Base-by-base conservation (phyloP, 2,797 vertebrate species). In the Astyanax mexicanus region DNA sequence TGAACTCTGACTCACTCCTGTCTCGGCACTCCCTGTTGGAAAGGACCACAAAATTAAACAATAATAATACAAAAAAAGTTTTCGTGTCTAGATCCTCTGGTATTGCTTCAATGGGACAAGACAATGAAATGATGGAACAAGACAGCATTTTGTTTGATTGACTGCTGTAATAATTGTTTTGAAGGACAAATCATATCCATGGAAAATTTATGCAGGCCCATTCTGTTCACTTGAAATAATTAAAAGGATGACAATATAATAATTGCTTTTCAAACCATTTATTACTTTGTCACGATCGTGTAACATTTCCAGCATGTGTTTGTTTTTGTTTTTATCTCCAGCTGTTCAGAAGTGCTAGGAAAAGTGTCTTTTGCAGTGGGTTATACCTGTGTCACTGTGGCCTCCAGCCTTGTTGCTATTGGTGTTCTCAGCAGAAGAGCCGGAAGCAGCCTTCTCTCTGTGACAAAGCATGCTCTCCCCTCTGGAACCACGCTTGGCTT, bases 401-500 rank as follows among this genome's bases (percentile, higher is more conserved):
- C 25, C 42, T 55, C 32, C 38, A 6, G 32, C 69, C 77, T 61
- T 65, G 29, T 66, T 61, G 73, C 27, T 66, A 87, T 90, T 88
- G 82, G 79, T 84, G 47, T 73, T 65, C 40, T 93, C 94, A 55
- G 90, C 89, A 60, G 91, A 73, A 19, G 81, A 89, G 15, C 88
- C 61, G 0, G 81, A 12, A 0, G 90, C 82, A 15, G 81, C 83
- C 32, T 88, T 84, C 40, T 91, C 93, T 85, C 93, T 92, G 86
- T 91, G 84, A 69, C 90, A 92, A 84, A 95, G 93, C 75, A 91
- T 80, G 79, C 89, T 83, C 12, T 92, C 89, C 57, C 93, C 77
- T 0, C 92, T 23, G 0, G 94, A 89, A 8, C 92, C 89, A 23
- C 86, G 92, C 87, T 95, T 95, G 85, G 88, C 91, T 66, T 91